Evolutionary conservation across 1,140 invertebrate species (phyloP).

Genomic region (Monomorium pharaonis): DNA sequence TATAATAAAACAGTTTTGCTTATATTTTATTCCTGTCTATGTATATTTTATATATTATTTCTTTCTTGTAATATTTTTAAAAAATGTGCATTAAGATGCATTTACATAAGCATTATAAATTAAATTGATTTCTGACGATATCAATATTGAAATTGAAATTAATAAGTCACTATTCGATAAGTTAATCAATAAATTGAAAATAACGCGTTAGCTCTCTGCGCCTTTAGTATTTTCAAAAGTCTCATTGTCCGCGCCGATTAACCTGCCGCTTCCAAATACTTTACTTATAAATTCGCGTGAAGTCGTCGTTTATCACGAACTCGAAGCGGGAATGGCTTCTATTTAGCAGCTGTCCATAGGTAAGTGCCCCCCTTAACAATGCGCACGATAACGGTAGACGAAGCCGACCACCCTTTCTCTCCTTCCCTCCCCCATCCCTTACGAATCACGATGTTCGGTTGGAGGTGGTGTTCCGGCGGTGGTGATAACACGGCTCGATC

Average conservation of each 20-base stretch:
- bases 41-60: no score
- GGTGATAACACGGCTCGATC: conserved; percentile 84
- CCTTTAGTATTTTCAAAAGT: background rate
- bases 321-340: conserved; percentile 69
- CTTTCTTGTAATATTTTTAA: no score
- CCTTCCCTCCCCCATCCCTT: conserved; percentile 54
- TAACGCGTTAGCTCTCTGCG: background rate
- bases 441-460: conserved; percentile 58
- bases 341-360: conserved; percentile 80
- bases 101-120: no score
- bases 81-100: no score
- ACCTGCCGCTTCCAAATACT: background rate
- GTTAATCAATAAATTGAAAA: no score
- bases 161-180: no score
- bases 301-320: conserved; percentile 38
- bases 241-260: background rate
- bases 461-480: conserved; percentile 81
- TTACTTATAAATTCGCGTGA: conserved; percentile 3
- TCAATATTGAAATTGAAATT: no score
- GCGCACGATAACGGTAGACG: conserved; percentile 76
- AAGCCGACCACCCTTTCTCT: conserved; percentile 57
- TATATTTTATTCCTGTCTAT: no score
- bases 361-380: conserved; percentile 79
- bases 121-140: no score
- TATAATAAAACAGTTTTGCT: no score